phyloP scores from a whole-genome alignment of 2,888 invertebrate genomes.

The Mechanitis mazaeus region DNA sequence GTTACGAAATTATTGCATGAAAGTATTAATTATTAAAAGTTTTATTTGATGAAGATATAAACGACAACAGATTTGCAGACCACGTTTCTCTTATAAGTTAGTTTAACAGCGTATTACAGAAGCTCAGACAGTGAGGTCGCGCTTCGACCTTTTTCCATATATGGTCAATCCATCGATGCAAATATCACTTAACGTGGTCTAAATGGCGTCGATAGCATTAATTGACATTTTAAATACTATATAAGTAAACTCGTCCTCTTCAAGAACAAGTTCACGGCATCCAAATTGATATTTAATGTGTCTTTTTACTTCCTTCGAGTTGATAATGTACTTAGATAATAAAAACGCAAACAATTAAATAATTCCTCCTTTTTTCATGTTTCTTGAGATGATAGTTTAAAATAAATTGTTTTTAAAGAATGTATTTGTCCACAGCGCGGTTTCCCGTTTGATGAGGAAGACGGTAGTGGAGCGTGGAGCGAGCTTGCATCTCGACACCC shows the following conservation, averaged over 20 bases:
- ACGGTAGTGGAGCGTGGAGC: slow-evolving; percentile 78
- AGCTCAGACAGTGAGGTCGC: slow-evolving; percentile 35
- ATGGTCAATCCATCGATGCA: slow-evolving; percentile 32
- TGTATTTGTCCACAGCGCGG: slow-evolving; percentile 68
- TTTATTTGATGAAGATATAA: slow-evolving; percentile 3
- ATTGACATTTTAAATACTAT: slow-evolving; percentile 2
- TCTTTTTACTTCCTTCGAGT: not conserved
- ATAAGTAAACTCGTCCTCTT: not conserved
- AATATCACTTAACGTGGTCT: slow-evolving; percentile 18
- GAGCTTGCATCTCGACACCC: slow-evolving; percentile 84
- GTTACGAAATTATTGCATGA: not conserved
- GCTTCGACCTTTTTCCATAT: slow-evolving; percentile 35
- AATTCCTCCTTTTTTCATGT: not conserved
- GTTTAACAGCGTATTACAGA: slow-evolving; percentile 27
- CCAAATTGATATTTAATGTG: not conserved
- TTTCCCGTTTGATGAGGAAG: slow-evolving; percentile 82
- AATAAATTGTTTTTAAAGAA: not conserved
- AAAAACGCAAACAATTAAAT: not conserved
- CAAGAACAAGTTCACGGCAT: not conserved
- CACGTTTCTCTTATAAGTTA: slow-evolving; percentile 2
- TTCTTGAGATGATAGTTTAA: no score
- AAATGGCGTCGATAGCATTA: slow-evolving; percentile 3
- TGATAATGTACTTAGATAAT: not conserved
- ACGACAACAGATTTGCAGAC: not conserved
- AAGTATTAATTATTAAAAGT: not conserved